Conservation (phyloP, 1,140 invertebrate species). For the Penaeus indicus region DNA sequence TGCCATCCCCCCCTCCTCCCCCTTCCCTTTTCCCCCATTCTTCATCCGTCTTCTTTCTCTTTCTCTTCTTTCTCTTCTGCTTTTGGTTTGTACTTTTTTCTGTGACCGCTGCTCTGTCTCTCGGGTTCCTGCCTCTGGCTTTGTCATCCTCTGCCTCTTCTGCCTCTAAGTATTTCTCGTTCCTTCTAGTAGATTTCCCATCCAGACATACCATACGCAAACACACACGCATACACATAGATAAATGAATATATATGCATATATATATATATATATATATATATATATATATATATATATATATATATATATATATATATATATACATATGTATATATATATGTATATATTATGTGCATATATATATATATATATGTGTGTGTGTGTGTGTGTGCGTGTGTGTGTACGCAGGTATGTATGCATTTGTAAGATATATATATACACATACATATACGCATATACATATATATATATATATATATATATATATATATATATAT, state of each 20-base stretch:
- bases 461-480: constrained; percentile 15
- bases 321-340: background rate
- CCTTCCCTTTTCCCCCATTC: background rate
- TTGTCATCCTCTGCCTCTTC: background rate
- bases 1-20: background rate
- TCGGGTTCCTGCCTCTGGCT: background rate
- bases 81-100: background rate
- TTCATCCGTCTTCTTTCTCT: background rate
- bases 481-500: constrained; percentile 15
- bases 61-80: background rate
- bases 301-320: background rate
- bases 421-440: background rate
- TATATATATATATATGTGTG: background rate
- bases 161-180: background rate
- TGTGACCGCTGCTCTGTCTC: background rate
- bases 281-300: background rate
- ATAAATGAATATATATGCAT: background rate
- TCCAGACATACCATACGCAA: too few species aligned
- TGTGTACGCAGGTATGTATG: background rate
- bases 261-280: background rate
- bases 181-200: too few species aligned
- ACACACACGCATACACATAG: background rate
- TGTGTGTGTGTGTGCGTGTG: background rate
- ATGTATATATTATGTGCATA: background rate
- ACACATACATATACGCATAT: constrained; percentile 6